Evolutionary conservation across 53 echinoderm and acorn worm species (phyloP).

Genomic region (Paelopatides confundens): DNA sequence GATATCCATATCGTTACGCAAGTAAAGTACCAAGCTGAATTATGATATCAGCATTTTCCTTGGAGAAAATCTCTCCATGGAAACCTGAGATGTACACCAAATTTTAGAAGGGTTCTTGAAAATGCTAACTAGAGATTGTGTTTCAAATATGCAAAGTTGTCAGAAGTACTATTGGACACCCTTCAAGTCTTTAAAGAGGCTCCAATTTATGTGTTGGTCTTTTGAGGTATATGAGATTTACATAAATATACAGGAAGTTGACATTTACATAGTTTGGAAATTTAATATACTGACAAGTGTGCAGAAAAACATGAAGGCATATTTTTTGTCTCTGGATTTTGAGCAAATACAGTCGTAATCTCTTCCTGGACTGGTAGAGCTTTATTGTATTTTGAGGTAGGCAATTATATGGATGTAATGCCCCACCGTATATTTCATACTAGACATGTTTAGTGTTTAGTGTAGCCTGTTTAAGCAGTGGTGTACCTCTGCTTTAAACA

Average conservation of each 20-base stretch:
- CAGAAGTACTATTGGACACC: neutral
- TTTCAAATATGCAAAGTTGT: neutral
- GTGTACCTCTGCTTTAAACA: no score
- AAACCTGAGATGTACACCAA: neutral
- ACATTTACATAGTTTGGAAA: neutral
- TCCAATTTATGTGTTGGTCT: neutral
- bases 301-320: no score
- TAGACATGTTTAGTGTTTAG: no score
- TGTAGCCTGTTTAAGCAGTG: no score
- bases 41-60: neutral
- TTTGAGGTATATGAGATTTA: neutral
- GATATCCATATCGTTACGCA: neutral
- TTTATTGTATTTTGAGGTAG: no score
- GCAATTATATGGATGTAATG: no score
- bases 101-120: neutral
- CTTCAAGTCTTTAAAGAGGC: neutral
- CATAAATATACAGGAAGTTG: neutral
- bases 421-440: no score
- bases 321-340: no score
- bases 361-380: no score
- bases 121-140: neutral
- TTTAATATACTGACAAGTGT: no score
- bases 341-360: no score
- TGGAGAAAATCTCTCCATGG: neutral
- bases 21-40: neutral